Conservation (phyloP, 1,140 invertebrate species). For the Formica exsecta region DNA sequence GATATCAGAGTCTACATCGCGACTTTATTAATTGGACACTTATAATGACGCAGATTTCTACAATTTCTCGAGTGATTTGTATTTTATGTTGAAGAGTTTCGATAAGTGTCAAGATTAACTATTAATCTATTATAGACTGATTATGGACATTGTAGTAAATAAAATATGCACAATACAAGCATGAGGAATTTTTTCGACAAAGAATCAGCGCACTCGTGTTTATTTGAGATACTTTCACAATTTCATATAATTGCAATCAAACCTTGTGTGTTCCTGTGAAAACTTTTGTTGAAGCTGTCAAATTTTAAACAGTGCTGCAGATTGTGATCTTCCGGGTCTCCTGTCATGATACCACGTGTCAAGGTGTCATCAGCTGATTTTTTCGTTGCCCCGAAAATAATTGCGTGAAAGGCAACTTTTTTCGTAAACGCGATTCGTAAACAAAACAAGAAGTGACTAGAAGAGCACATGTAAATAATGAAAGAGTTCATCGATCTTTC, state of each 20-base stretch:
- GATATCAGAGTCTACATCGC: background rate
- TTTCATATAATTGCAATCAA: background rate
- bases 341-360: background rate
- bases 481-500: conserved; percentile 51
- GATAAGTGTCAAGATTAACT: background rate
- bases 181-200: background rate
- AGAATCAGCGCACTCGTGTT: background rate
- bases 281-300: background rate
- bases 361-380: conserved; percentile 23
- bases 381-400: background rate
- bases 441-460: background rate
- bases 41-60: background rate
- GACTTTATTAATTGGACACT: background rate
- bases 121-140: background rate
- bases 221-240: background rate
- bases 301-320: background rate
- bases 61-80: background rate
- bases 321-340: background rate
- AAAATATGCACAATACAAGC: background rate
- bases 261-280: background rate
- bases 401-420: background rate
- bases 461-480: background rate
- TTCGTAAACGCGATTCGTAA: conserved; percentile 20
- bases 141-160: background rate
- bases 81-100: background rate